Base-by-base conservation (phyloP, 2,797 vertebrate genomes). In the Allobates femoralis region DNA sequence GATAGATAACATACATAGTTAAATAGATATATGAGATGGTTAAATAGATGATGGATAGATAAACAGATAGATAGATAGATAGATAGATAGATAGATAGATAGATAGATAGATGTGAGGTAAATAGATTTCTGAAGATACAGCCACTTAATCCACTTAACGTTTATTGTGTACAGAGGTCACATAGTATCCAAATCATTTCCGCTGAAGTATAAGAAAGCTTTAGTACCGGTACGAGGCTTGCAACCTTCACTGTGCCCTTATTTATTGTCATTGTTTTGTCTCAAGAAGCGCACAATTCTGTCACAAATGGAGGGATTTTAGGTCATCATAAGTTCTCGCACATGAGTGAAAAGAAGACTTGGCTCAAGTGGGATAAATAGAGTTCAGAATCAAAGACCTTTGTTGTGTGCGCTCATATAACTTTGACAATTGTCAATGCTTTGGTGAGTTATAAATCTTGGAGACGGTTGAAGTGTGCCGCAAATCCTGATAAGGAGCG, bases 361-460 rank as follows among this genome's bases (percentile, higher is more conserved):
- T 73, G 64, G 81, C 86, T 87, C 74, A 87, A 87, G 86, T 0
- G 5, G 78, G 16, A 82, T 1, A 50, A 67, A 83, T 0, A 5
- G 0, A 4, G 60, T 74, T 58, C 0, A 80, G 82, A 89, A 87
- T 5, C 79, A 34, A 28, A 78, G 86, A 87, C 86, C 86, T 87
- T 73, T 73, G 80, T 83, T 87, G 82, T 83, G 58, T 26, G 73
- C 53, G 55, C 73, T 69, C 53, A 32, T 83, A 79, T 69, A 87
- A 78, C 74, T 82, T 83, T 87, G 80, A 83, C 86, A 87, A 87
- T 87, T 77, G 73, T 79, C 80, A 78, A 73, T 83, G 86, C 64
- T 83, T 83, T 71, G 77, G 86, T 58, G 80, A 83, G 81, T 79
- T 79, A 87, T 87, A 87, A 87, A 83, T 83, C 86, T 79, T 34